These are phyloP conservation scores for Solenopsis fugax DNA, from an alignment of 1,140 invertebrate genomes.

Conservation along the genomic window DNA sequence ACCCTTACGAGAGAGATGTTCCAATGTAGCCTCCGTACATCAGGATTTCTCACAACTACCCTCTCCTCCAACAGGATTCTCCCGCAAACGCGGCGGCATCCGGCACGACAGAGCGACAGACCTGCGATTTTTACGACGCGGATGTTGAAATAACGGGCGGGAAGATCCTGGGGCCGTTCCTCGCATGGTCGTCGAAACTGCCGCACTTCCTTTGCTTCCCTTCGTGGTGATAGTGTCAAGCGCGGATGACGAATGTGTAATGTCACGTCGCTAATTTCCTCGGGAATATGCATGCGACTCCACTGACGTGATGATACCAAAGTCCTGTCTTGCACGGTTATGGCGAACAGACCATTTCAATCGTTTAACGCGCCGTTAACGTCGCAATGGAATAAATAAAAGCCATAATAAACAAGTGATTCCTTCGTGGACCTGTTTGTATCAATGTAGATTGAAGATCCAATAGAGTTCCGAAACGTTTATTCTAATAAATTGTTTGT, in stretches of 20 bases:
- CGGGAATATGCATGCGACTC: conserved; percentile 46
- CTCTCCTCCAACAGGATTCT: not conserved
- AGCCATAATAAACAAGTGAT: not conserved
- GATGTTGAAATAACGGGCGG: conserved; percentile 46
- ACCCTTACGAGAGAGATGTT: not conserved
- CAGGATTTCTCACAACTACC: not conserved
- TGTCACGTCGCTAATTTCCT: conserved; percentile 33
- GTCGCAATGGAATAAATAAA: conserved; percentile 7
- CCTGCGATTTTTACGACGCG: conserved; percentile 25
- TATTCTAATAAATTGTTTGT: too few species aligned
- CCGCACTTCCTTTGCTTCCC: conserved; percentile 28
- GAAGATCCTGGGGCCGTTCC: not conserved
- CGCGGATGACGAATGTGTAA: conserved; percentile 58
- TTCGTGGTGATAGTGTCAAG: conserved; percentile 51
- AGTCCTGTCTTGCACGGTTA: not conserved
- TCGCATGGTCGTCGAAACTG: conserved; percentile 9
- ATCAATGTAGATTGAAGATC: too few species aligned
- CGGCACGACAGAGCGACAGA: not conserved
- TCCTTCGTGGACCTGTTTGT: not conserved
- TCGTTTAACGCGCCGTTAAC: not conserved
- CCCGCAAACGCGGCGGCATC: not conserved
- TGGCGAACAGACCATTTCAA: not conserved
- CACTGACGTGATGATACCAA: conserved; percentile 18
- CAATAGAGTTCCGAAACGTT: too few species aligned
- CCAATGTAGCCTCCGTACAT: not conserved